Evolutionary conservation across 2,797 vertebrate genomes (phyloP), one percentile per base, ranked within the genome.

Genomic region (Sebastes diaconus): DNA sequence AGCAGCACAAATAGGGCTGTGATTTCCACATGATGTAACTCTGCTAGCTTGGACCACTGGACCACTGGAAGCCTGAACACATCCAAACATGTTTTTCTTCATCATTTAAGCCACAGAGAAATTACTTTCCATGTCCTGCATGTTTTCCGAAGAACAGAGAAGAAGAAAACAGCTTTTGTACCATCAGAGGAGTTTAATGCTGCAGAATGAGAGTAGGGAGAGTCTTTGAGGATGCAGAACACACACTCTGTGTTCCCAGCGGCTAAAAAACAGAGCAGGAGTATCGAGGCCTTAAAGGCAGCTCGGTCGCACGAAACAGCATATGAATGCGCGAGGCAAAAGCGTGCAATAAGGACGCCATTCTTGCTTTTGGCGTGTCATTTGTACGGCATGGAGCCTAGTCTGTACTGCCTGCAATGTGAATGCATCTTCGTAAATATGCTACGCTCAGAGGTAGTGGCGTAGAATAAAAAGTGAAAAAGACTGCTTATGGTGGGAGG

Each of bases 161-260:
- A 50, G 27, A 29, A 54, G 14, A 39, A 65, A 39, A 70, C 63
- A 55, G 16, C 57, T 16, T 64, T 54, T 58, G 42, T 42, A 36
- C 20, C 34, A 79, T 67, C 54, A 59, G 24, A 76, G 22, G 52
- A 68, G 36, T 3, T 1, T 12, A 7, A 20, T 52, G 25, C 57
- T 67, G 58, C 32, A 71, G 30, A 46, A 18, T 9, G 32, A 65
- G 64, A 64, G 36, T 3, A 11, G 22, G 22, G 20, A 74, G 65
- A 78, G 75, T 76, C 34, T 78, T 82, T 79, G 68, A 70, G 27
- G 58, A 85, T 77, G 71, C 66, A 77, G 79, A 73, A 5, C 61
- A 66, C 68, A 50, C 50, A 24, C 59, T n/a, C 8, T 42, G 1
- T 63, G 39, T 80, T 63, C 67, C 72, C 55, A 73, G 75, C 29